Conservation (phyloP, 1,140 invertebrate genomes). For the Eumeta japonica region DNA sequence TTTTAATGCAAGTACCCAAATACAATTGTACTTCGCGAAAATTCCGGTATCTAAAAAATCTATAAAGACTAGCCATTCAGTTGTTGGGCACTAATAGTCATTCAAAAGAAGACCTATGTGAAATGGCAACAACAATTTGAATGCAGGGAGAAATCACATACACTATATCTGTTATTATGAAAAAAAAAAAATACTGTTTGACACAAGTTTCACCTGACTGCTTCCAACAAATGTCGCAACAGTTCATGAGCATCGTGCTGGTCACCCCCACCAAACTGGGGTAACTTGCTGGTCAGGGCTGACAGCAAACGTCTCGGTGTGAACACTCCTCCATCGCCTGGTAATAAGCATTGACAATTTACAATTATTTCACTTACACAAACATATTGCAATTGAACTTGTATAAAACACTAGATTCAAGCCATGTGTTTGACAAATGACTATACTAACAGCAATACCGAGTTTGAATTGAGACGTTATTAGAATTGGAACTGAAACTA, state of each 20-base stretch:
- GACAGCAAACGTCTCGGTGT: conserved; percentile 73
- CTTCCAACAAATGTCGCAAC: conserved; percentile 84
- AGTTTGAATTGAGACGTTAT: neutral
- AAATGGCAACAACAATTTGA: too few species aligned
- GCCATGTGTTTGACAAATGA: neutral
- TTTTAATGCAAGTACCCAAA: too few species aligned
- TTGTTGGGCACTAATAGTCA: too few species aligned
- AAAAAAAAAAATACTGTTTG: too few species aligned
- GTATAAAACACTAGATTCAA: neutral
- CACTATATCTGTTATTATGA: too few species aligned
- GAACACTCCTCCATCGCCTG: conserved; percentile 61
- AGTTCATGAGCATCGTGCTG: conserved; percentile 97
- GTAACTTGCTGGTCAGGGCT: conserved; percentile 72
- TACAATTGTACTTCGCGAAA: too few species aligned
- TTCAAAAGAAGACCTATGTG: too few species aligned
- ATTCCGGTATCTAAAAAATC: too few species aligned
- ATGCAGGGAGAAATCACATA: too few species aligned
- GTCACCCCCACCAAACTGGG: conserved; percentile 88
- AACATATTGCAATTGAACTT: neutral
- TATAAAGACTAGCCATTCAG: too few species aligned
- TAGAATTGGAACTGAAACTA: neutral
- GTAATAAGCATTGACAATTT: conserved; percentile 9
- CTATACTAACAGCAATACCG: neutral
- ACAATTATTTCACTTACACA: neutral
- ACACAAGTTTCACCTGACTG: too few species aligned